Percentiles rank a stretch among this genome's conserved stretches.
Evolutionary conservation across 2,797 vertebrate species (phyloP).

Genomic region (Dendrocincla fuliginosa): DNA sequence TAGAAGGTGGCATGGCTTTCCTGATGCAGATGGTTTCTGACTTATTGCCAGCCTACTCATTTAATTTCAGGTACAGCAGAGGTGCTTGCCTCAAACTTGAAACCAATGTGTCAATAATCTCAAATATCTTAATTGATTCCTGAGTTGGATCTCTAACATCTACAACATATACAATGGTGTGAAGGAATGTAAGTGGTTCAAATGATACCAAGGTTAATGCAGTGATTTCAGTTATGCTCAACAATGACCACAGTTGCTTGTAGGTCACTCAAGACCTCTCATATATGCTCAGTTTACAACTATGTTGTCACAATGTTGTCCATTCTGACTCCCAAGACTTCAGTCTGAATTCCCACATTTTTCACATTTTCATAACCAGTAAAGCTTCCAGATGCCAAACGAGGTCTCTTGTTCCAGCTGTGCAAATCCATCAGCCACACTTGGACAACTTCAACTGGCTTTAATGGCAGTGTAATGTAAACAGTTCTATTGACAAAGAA

Average conservation of each 20-base stretch:
- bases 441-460: neutral
- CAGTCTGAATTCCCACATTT: neutral
- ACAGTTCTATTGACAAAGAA: neutral
- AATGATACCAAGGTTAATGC: slow-evolving; percentile 20
- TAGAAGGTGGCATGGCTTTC: neutral
- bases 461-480: neutral
- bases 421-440: slow-evolving; percentile 7
- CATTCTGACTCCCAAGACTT: neutral
- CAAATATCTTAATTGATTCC: neutral
- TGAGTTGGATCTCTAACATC: neutral
- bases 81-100: neutral
- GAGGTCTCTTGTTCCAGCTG: neutral
- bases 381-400: neutral
- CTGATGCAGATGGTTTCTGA: neutral
- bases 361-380: neutral
- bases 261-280: neutral
- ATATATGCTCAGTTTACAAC: neutral
- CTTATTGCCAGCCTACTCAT: neutral
- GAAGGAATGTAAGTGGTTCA: slow-evolving; percentile 17
- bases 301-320: neutral
- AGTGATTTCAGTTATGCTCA: neutral
- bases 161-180: neutral
- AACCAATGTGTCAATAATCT: neutral
- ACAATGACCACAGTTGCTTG: neutral
- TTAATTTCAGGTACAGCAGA: neutral